phyloP scores from a whole-genome alignment of 2,113 vertebrate species.

The Burhinus oedicnemus region DNA sequence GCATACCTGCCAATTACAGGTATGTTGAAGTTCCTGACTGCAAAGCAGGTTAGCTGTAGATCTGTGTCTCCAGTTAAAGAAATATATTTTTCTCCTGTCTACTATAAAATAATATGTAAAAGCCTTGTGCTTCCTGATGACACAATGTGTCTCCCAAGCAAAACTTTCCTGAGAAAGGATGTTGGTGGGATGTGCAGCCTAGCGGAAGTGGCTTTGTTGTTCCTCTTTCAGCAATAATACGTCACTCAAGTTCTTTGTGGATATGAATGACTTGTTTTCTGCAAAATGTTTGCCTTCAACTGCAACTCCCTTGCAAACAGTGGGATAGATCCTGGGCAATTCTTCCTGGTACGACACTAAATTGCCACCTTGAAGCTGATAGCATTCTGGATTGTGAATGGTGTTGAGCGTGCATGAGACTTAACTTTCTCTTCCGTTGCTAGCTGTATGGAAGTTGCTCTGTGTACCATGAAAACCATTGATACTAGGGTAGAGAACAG shows the following conservation, averaged over 20 bases:
- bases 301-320: not conserved
- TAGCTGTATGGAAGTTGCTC: accelerated
- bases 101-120: not conserved
- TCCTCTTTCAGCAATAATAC: not conserved
- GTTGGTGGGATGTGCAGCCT: not conserved
- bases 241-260: not conserved
- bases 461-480: not conserved
- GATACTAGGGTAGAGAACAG: not conserved
- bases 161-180: not conserved
- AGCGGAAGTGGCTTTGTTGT: slow-evolving; percentile 12
- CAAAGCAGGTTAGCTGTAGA: not conserved
- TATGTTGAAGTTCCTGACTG: not conserved
- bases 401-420: not conserved
- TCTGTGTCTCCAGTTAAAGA: not conserved
- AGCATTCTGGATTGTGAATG: accelerated
- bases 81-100: not conserved
- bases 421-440: not conserved
- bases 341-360: not conserved
- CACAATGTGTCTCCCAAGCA: not conserved
- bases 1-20: not conserved
- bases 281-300: not conserved
- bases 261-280: not conserved
- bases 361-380: not conserved
- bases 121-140: not conserved
- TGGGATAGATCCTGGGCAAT: not conserved